These are phyloP conservation scores for Petrolisthes cinctipes DNA, from an alignment of 2,888 invertebrate genomes.

Conservation along the genomic window DNA sequence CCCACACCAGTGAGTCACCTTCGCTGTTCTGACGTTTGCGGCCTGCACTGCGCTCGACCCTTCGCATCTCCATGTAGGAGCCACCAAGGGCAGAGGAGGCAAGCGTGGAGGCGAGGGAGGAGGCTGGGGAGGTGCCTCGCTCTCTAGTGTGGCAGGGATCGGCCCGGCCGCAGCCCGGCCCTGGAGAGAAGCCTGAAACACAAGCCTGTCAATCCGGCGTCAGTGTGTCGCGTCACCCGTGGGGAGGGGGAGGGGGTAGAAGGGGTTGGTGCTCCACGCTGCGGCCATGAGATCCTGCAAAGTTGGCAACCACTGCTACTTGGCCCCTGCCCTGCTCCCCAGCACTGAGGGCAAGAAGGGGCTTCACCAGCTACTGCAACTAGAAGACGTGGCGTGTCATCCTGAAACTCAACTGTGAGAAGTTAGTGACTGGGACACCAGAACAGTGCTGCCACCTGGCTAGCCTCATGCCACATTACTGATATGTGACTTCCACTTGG, in stretches of 20 bases:
- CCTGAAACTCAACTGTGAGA: background rate
- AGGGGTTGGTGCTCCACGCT: constrained; percentile 23
- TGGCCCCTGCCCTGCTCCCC: background rate
- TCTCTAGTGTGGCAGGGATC: constrained; percentile 61
- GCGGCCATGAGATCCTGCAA: constrained; percentile 25
- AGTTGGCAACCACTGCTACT: background rate
- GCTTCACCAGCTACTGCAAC: background rate
- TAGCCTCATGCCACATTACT: background rate
- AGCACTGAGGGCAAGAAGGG: background rate
- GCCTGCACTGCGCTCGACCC: constrained; percentile 52
- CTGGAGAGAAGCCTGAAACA: constrained; percentile 66
- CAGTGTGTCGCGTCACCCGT: constrained; percentile 56
- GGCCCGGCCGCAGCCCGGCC: constrained; percentile 63
- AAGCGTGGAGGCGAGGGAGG: constrained; percentile 59
- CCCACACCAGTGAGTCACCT: constrained; percentile 62
- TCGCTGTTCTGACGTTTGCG: constrained; percentile 62
- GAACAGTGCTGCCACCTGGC: background rate
- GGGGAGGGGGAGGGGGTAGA: constrained; percentile 38
- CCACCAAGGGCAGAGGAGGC: constrained; percentile 56
- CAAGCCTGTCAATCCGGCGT: constrained; percentile 65
- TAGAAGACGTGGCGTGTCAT: background rate
- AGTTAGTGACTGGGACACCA: background rate
- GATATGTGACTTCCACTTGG: no score
- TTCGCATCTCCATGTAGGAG: constrained; percentile 50
- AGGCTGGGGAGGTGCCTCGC: constrained; percentile 55